These are phyloP conservation scores for Isurus oxyrinchus DNA, from an alignment of 2,113 vertebrate species.

Conservation along the genomic window DNA sequence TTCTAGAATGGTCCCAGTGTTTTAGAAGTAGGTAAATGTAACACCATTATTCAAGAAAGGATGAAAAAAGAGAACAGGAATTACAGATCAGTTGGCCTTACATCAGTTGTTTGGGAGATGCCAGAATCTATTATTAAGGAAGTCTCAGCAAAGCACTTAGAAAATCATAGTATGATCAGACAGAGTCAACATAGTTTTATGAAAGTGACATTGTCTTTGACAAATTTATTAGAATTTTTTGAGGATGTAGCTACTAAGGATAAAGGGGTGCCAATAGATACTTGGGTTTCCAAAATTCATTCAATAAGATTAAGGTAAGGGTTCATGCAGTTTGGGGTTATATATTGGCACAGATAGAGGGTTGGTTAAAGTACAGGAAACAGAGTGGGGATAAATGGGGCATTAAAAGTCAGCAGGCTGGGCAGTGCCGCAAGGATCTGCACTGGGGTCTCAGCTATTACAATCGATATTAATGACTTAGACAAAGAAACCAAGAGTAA, in stretches of 20 bases:
- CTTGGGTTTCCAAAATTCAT: too few species aligned
- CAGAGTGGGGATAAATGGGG: too few species aligned
- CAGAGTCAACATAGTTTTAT: background rate
- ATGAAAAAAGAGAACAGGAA: background rate
- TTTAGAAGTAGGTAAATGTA: background rate
- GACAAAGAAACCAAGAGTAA: too few species aligned
- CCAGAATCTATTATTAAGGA: background rate
- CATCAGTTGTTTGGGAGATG: background rate
- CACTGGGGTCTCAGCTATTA: too few species aligned
- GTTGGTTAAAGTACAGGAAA: background rate
- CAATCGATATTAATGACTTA: too few species aligned
- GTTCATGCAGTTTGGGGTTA: background rate
- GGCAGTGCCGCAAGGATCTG: too few species aligned
- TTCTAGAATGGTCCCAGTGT: background rate
- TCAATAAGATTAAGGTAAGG: background rate
- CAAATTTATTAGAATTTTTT: background rate
- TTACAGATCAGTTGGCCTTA: background rate
- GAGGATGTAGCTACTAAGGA: background rate
- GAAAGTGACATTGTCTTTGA: background rate
- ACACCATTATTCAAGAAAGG: background rate
- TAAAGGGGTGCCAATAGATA: background rate
- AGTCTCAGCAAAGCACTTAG: background rate
- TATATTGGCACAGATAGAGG: background rate
- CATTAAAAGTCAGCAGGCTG: background rate
- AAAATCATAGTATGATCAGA: background rate